These are phyloP conservation scores for Anastrepha ludens DNA, from an alignment of 1,140 invertebrate genomes.

Conservation along the genomic window DNA sequence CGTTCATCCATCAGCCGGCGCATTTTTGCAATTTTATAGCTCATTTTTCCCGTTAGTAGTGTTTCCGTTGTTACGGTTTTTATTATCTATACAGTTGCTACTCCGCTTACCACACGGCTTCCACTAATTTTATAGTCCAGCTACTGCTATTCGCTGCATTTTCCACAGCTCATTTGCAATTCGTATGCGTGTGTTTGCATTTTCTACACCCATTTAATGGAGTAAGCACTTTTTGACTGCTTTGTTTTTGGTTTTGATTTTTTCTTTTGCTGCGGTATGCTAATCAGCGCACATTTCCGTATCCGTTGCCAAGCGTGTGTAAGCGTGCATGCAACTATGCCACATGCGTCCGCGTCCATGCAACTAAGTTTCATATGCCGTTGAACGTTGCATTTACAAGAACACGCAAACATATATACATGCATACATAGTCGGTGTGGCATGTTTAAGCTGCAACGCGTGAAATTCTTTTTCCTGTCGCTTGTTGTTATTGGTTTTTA, in stretches of 20 bases:
- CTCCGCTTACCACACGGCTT: not conserved
- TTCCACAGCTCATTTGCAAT: not conserved
- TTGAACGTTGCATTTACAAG: not conserved
- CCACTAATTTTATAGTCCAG: not conserved
- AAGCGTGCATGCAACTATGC: conserved; percentile 34
- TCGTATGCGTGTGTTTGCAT: conserved; percentile 29
- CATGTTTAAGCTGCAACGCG: conserved; percentile 32
- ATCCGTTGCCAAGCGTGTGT: conserved; percentile 47
- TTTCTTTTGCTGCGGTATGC: conserved; percentile 27
- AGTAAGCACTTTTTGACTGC: not conserved
- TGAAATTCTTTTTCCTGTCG: conserved; percentile 36
- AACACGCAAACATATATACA: not conserved
- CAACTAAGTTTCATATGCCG: not conserved
- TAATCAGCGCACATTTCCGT: conserved; percentile 52
- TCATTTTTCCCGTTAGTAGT: conserved; percentile 13
- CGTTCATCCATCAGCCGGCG: not conserved
- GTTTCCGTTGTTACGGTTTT: conserved; percentile 30
- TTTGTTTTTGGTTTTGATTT: not conserved
- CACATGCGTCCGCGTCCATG: conserved; percentile 19
- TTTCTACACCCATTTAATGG: conserved; percentile 1
- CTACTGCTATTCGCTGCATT: not conserved
- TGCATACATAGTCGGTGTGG: not conserved
- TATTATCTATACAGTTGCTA: conserved; percentile 14
- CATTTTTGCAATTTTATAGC: conserved; percentile 46
- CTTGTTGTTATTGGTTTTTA: conserved; percentile 15